Percentiles rank a stretch among this genome's conserved stretches.
These are phyloP conservation scores for Papilio demoleus DNA, from an alignment of 2,888 invertebrate genomes.

Conservation along the genomic window DNA sequence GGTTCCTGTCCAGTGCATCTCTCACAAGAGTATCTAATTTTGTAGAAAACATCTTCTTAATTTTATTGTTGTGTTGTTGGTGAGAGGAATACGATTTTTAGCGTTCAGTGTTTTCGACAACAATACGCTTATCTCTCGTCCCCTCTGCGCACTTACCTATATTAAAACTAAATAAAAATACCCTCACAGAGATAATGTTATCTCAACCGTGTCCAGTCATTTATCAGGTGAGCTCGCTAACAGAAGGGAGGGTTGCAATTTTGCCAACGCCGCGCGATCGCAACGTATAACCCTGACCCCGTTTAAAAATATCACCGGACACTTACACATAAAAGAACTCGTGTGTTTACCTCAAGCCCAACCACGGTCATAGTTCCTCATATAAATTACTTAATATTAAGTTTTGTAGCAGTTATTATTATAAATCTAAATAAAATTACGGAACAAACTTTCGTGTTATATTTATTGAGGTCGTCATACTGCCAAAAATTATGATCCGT, in stretches of 20 bases:
- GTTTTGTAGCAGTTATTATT: not conserved
- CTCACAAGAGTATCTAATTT: no score
- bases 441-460: no score
- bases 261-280: conserved; percentile 26
- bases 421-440: no score
- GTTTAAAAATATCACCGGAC: conserved; percentile 39
- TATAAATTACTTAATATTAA: conserved; percentile 11
- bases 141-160: no score
- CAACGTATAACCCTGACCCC: conserved; percentile 38
- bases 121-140: no score
- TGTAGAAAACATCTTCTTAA: no score
- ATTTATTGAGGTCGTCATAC: no score
- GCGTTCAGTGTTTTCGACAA: no score
- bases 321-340: conserved; percentile 18
- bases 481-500: no score
- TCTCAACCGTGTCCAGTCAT: conserved; percentile 8
- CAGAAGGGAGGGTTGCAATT: conserved; percentile 32
- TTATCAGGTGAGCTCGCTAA: conserved; percentile 20
- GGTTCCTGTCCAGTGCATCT: no score
- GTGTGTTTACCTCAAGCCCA: conserved; percentile 22
- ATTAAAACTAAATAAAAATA: not conserved
- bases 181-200: not conserved
- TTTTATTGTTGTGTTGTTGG: no score
- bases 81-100: no score
- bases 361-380: not conserved